Conservation (phyloP, 2,113 vertebrate species). For the Monarcha castaneiventris region DNA sequence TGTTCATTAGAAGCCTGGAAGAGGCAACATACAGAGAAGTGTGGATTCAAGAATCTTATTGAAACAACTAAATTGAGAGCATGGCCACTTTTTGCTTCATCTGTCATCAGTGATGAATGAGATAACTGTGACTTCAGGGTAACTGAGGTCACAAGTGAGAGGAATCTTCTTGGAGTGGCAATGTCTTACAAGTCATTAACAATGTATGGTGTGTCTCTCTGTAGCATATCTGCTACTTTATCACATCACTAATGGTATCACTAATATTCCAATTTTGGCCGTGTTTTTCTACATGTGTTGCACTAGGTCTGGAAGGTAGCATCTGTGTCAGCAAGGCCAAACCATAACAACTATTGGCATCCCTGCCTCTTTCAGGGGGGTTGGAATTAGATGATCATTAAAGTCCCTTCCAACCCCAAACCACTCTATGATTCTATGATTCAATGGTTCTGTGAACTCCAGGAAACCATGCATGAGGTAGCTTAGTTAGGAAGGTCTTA, state of each 20-base stretch:
- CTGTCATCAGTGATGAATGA: neutral
- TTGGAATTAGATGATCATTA: neutral
- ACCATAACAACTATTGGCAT: neutral
- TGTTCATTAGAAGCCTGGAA: neutral
- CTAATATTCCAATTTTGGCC: neutral
- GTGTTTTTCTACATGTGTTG: neutral
- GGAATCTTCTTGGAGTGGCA: neutral
- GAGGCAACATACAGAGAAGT: neutral
- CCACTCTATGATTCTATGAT: neutral
- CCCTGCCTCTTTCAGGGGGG: neutral
- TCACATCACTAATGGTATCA: neutral
- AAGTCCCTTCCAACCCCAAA: neutral
- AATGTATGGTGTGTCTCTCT: neutral
- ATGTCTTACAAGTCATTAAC: neutral
- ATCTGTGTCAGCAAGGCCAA: neutral
- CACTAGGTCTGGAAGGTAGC: neutral
- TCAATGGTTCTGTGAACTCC: neutral
- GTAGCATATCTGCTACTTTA: neutral
- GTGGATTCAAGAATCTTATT: neutral
- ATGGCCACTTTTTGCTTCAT: neutral
- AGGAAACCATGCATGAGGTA: neutral
- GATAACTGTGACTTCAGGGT: neutral
- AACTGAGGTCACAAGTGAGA: neutral
- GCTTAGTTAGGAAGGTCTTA: neutral
- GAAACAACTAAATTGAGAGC: neutral